phyloP scores from a whole-genome alignment of 2,888 invertebrate genomes.

The Orthosia incerta region DNA sequence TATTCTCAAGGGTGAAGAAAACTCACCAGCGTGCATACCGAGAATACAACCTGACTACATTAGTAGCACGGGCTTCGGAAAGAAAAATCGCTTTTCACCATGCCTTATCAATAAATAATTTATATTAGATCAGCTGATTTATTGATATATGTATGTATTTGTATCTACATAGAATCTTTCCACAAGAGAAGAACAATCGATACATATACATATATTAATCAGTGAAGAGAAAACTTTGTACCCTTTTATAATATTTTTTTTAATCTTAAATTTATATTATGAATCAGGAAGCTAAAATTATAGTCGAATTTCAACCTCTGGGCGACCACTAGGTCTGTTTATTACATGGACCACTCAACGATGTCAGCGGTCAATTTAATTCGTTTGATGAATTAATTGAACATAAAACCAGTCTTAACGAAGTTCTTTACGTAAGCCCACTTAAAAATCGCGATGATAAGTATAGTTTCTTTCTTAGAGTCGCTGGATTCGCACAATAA shows the following conservation, averaged over 20 bases:
- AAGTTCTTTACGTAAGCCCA: slow-evolving; percentile 3
- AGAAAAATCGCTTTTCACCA: slow-evolving; percentile 49
- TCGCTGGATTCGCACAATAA: background rate
- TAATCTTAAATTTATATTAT: too few species aligned
- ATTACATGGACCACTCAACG: background rate
- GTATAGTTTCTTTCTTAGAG: background rate
- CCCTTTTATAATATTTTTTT: too few species aligned
- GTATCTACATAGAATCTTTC: background rate
- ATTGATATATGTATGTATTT: background rate
- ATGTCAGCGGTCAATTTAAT: slow-evolving; percentile 6
- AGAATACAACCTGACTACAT: slow-evolving; percentile 25
- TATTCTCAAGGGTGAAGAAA: slow-evolving; percentile 45
- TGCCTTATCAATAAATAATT: slow-evolving; percentile 19
- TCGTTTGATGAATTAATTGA: slow-evolving; percentile 11
- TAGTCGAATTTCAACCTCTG: too few species aligned
- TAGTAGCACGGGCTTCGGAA: slow-evolving; percentile 27
- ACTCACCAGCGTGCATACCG: slow-evolving; percentile 30
- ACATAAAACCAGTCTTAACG: slow-evolving; percentile 1
- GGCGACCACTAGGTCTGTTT: background rate
- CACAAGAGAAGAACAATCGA: too few species aligned
- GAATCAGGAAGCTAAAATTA: too few species aligned
- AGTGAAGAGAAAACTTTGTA: too few species aligned
- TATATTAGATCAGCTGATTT: slow-evolving; percentile 7
- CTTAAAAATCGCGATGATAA: background rate
- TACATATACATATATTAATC: too few species aligned